phyloP scores from a whole-genome alignment of 1,140 invertebrate genomes.

The Anadara kagoshimensis region DNA sequence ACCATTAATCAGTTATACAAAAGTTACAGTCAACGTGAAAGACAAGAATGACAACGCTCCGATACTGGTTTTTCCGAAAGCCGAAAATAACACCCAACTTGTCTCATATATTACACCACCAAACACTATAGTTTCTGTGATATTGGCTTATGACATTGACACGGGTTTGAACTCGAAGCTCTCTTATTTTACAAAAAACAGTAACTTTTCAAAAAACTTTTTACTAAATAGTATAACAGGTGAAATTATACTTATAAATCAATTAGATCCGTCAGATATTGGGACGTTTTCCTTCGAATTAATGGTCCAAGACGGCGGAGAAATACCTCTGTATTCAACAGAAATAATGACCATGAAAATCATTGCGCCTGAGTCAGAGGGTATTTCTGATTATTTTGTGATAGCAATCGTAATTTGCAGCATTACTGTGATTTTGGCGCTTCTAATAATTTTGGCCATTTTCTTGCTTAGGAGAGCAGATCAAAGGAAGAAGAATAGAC shows the following conservation, averaged over 20 bases:
- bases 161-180: conserved; percentile 49
- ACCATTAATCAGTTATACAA: conserved; percentile 23
- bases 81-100: conserved; percentile 35
- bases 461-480: conserved; percentile 21
- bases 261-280: conserved; percentile 34
- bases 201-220: conserved; percentile 51
- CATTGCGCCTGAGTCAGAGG: neutral
- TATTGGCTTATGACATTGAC: conserved; percentile 43
- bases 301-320: conserved; percentile 46
- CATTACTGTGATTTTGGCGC: conserved; percentile 27
- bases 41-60: conserved; percentile 60
- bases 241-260: conserved; percentile 38
- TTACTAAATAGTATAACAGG: conserved; percentile 48
- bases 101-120: conserved; percentile 31
- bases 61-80: conserved; percentile 47
- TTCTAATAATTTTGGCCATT: conserved; percentile 34
- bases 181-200: conserved; percentile 43
- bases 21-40: conserved; percentile 42
- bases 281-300: conserved; percentile 45
- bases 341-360: conserved; percentile 44
- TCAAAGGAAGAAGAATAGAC: conserved; percentile 1
- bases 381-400: conserved; percentile 23
- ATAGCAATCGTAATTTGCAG: conserved; percentile 29
- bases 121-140: conserved; percentile 24
- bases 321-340: conserved; percentile 30